These are phyloP conservation scores for Triplophysa siluroides DNA, from an alignment of 2,113 vertebrate genomes.

Conservation along the genomic window DNA sequence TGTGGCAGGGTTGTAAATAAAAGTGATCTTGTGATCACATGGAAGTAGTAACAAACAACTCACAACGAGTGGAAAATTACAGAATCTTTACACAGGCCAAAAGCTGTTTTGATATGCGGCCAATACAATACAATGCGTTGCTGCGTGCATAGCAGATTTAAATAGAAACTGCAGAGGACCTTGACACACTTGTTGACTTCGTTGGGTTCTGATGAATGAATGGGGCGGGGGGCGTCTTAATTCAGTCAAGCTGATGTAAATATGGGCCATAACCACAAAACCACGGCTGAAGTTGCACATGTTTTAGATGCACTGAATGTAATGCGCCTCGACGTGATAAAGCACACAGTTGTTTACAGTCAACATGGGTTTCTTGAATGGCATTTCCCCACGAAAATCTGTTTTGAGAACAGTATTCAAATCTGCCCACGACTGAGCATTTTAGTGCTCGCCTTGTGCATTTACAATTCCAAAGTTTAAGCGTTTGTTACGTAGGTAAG, in stretches of 20 bases:
- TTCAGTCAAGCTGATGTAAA: conserved; percentile 29
- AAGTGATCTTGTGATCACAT: conserved; percentile 33
- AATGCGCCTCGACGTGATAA: not conserved
- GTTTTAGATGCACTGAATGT: not conserved
- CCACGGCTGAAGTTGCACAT: not conserved
- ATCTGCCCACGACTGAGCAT: not conserved
- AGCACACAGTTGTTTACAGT: conserved; percentile 16
- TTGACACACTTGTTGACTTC: not conserved
- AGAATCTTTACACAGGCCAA: not conserved
- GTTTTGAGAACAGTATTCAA: not conserved
- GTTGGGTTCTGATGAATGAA: not conserved
- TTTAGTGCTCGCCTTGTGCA: not conserved
- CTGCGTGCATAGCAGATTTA: not conserved
- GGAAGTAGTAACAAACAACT: not conserved
- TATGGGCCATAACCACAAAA: conserved; percentile 5
- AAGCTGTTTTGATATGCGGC: not conserved
- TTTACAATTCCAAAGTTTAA: too few relatives aligned
- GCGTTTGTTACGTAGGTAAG: too few relatives aligned
- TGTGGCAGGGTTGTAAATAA: not conserved
- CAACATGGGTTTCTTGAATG: conserved; percentile 4
- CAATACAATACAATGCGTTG: not conserved
- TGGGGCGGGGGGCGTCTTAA: not conserved
- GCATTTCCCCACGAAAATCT: not conserved
- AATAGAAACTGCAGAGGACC: not conserved
- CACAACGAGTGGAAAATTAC: conserved; percentile 29